Percentiles rank a stretch among this genome's conserved stretches.
phyloP scores from a whole-genome alignment of 2,888 invertebrate species.

The Atrina japonica region DNA sequence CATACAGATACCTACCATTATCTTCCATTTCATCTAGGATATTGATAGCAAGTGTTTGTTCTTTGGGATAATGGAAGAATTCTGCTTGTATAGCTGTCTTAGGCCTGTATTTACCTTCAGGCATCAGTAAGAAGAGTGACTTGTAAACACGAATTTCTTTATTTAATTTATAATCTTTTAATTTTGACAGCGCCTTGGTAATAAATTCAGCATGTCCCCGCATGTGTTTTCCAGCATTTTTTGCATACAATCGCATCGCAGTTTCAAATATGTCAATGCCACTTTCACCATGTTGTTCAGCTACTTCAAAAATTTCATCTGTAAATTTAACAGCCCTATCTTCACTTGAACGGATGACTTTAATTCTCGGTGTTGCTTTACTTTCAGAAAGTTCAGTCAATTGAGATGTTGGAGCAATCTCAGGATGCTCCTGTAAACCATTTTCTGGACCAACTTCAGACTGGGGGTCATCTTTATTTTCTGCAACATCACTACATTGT shows the following conservation, averaged over 20 bases:
- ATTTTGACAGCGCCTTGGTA: slow-evolving; percentile 91
- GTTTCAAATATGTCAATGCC: slow-evolving; percentile 60
- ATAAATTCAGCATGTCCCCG: slow-evolving; percentile 97
- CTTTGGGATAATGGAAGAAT: slow-evolving; percentile 96
- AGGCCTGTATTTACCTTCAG: slow-evolving; percentile 89
- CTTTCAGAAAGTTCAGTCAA: no score
- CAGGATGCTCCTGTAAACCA: no score
- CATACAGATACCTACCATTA: slow-evolving; percentile 84
- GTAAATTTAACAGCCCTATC: not conserved
- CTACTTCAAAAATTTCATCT: slow-evolving; percentile 8
- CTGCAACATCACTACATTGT: no score
- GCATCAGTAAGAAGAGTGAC: slow-evolving; percentile 88
- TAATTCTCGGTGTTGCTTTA: no score
- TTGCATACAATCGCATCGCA: slow-evolving; percentile 84
- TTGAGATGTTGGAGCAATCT: no score
- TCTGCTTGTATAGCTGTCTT: slow-evolving; percentile 90
- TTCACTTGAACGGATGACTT: slow-evolving; percentile 3
- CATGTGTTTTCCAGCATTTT: slow-evolving; percentile 85
- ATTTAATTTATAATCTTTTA: slow-evolving; percentile 94
- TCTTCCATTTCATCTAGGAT: slow-evolving; percentile 97
- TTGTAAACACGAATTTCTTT: slow-evolving; percentile 89
- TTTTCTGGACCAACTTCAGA: no score
- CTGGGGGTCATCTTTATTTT: no score
- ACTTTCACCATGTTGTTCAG: slow-evolving; percentile 6
- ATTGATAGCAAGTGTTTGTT: slow-evolving; percentile 96